phyloP scores from a whole-genome alignment of 2,113 vertebrate species.

The Spea multiplicata region DNA sequence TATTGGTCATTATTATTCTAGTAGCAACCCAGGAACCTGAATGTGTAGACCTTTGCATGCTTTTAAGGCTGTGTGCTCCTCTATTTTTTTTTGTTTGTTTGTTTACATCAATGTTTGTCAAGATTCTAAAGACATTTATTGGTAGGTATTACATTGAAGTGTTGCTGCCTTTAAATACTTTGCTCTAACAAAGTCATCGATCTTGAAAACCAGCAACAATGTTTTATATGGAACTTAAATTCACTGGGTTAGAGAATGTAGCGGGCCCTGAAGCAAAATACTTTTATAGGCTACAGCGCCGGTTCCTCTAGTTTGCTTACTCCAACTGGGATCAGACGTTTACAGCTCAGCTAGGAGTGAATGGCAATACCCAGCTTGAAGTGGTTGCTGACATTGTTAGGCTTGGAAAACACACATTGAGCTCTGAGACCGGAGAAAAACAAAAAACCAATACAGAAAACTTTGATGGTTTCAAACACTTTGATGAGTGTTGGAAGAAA shows the following conservation, averaged over 20 bases:
- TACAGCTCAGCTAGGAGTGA: neutral
- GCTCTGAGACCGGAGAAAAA: neutral
- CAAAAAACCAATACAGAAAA: neutral
- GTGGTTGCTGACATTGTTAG: neutral
- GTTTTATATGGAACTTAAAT: neutral
- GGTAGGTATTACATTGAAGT: too few relatives aligned
- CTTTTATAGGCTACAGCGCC: neutral
- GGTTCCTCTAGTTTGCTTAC: neutral
- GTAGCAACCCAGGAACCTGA: too few relatives aligned
- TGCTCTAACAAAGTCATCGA: neutral
- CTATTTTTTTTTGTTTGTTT: too few relatives aligned
- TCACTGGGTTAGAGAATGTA: neutral
- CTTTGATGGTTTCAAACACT: neutral
- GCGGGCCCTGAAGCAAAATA: neutral
- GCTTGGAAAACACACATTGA: neutral
- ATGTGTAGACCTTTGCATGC: too few relatives aligned
- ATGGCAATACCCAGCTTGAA: neutral
- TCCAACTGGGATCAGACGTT: slow-evolving; percentile 12
- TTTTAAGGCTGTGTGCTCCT: too few relatives aligned
- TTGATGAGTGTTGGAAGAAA: neutral
- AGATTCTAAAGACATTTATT: too few relatives aligned
- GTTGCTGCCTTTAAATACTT: neutral
- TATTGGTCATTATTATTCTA: too few relatives aligned
- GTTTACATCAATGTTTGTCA: too few relatives aligned
- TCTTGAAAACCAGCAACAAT: neutral